A percentile compares a stretch with the other conserved stretches of the same genome.
Conservation (phyloP, 2,113 vertebrate genomes). For the human region DNA sequence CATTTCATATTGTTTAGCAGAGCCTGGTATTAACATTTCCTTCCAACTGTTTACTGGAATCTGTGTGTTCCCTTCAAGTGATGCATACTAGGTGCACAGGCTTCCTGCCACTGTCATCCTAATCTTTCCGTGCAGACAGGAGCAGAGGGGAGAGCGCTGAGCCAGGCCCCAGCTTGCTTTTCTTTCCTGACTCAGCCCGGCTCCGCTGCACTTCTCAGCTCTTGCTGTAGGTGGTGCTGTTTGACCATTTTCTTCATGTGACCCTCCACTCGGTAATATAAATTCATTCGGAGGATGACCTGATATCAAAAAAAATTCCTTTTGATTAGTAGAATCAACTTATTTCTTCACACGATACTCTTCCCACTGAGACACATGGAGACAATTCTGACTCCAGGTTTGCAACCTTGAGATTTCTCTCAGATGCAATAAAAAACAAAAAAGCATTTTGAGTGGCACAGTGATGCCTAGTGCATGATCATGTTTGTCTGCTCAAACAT, state of each 20-base stretch:
- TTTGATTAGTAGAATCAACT: background rate
- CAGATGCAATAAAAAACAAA: background rate
- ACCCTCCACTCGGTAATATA: fast-evolving
- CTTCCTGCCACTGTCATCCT: background rate
- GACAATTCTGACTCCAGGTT: background rate
- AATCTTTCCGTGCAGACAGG: background rate
- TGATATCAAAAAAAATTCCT: background rate
- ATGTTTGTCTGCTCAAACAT: background rate
- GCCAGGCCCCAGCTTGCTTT: background rate
- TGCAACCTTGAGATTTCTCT: background rate
- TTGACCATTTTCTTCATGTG: constrained; percentile 25
- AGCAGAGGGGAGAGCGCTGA: fast-evolving
- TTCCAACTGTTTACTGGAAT: background rate
- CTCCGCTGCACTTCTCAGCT: background rate
- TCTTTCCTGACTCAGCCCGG: background rate
- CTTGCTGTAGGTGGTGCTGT: constrained; percentile 77
- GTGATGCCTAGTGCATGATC: background rate
- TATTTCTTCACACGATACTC: background rate
- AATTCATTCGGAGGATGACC: background rate
- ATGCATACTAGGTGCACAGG: background rate
- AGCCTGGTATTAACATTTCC: constrained; percentile 28
- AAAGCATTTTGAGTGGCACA: background rate
- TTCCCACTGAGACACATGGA: background rate
- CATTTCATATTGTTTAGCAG: background rate
- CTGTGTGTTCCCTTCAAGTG: background rate